These are phyloP conservation scores for Calephelis perditalis DNA, from an alignment of 2,888 invertebrate species.

Conservation along the genomic window DNA sequence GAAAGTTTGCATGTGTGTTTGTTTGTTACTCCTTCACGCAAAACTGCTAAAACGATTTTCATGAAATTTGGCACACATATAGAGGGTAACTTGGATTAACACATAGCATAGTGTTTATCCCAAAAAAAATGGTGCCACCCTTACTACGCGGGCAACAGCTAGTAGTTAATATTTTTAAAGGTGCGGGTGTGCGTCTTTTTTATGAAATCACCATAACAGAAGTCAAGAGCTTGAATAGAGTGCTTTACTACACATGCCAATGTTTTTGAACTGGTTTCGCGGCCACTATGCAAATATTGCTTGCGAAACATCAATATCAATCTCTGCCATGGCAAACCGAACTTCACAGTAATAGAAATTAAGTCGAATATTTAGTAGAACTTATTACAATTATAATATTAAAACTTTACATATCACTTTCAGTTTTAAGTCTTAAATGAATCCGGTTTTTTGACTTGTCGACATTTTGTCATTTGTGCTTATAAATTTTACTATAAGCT, in stretches of 20 bases:
- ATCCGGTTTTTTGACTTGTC: background rate
- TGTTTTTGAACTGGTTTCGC: conserved; percentile 43
- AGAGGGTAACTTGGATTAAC: too few relatives aligned
- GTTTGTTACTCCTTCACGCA: too few relatives aligned
- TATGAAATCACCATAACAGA: too few relatives aligned
- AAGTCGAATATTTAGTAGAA: background rate
- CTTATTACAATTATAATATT: background rate
- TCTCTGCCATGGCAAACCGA: background rate
- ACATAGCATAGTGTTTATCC: too few relatives aligned
- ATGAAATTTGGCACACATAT: too few relatives aligned
- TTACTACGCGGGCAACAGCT: too few relatives aligned
- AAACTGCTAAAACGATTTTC: too few relatives aligned
- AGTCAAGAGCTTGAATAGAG: conserved; percentile 19
- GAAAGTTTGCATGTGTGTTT: too few relatives aligned
- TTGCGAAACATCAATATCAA: conserved; percentile 1
- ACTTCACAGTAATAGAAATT: background rate
- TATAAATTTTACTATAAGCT: too few relatives aligned
- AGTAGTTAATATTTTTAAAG: too few relatives aligned
- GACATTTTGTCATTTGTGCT: background rate
- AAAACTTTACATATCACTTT: background rate
- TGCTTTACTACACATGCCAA: conserved; percentile 53
- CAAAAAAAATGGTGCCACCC: too few relatives aligned
- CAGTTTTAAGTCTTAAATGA: background rate
- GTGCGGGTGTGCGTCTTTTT: too few relatives aligned
- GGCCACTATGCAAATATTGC: conserved; percentile 26